Evolutionary conservation across 2,888 invertebrate species (phyloP).

Genomic region (Apoderus coryli): DNA sequence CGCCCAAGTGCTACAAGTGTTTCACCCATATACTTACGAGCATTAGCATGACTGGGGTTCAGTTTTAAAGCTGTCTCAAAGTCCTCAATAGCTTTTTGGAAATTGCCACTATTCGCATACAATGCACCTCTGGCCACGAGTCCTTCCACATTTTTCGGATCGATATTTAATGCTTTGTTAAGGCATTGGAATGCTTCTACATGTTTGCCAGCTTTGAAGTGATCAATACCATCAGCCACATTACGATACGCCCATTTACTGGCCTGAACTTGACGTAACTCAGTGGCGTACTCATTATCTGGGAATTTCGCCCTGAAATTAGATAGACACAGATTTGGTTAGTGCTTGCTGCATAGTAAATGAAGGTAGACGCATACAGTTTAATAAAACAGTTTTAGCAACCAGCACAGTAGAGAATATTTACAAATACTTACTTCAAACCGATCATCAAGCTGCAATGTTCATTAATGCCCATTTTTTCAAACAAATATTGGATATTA

Average conservation of each 20-base stretch:
- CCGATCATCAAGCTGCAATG: slow-evolving; percentile 56
- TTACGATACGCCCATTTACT: slow-evolving; percentile 85
- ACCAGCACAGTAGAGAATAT: too few relatives aligned
- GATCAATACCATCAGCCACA: slow-evolving; percentile 90
- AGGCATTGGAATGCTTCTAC: slow-evolving; percentile 90
- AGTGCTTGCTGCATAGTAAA: background rate
- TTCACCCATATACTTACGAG: slow-evolving; percentile 86
- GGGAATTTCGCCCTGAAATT: slow-evolving; percentile 54
- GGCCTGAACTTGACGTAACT: slow-evolving; percentile 78
- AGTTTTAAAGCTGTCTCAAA: slow-evolving; percentile 82
- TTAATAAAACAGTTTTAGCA: too few relatives aligned
- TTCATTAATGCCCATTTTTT: slow-evolving; percentile 56
- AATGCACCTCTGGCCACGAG: slow-evolving; percentile 82
- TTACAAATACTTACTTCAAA: slow-evolving; percentile 48
- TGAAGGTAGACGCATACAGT: too few relatives aligned
- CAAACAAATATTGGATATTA: slow-evolving; percentile 69
- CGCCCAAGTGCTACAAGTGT: slow-evolving; percentile 80
- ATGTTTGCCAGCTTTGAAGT: slow-evolving; percentile 85
- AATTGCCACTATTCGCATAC: slow-evolving; percentile 88
- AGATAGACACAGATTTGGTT: slow-evolving; percentile 1
- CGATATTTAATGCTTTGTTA: slow-evolving; percentile 84
- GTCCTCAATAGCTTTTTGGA: slow-evolving; percentile 86
- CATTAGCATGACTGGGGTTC: slow-evolving; percentile 83
- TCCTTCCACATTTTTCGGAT: slow-evolving; percentile 83
- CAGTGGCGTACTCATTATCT: slow-evolving; percentile 66